Conservation (phyloP, 2,113 vertebrate species). For the Sorex fumeus region DNA sequence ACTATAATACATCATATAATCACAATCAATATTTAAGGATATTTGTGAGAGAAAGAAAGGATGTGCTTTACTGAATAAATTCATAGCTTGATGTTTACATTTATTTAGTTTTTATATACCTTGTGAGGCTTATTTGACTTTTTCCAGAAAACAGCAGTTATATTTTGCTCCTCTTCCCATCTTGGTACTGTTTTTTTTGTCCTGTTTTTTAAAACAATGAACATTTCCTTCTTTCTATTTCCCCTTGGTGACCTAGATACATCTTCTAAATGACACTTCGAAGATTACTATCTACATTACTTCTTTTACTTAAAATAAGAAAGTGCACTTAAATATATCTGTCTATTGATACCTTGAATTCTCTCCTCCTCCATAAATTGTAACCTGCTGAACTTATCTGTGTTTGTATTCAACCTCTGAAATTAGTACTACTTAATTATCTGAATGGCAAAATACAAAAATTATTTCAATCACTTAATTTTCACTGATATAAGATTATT, state of each 20-base stretch:
- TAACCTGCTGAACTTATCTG: not conserved
- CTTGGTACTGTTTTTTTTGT: not conserved
- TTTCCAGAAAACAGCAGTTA: not conserved
- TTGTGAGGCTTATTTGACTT: not conserved
- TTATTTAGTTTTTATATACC: not conserved
- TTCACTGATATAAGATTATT: conserved; percentile 31
- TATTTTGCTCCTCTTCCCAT: not conserved
- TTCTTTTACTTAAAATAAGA: conserved; percentile 15
- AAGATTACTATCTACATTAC: not conserved
- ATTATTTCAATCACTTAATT: not conserved
- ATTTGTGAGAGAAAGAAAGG: not conserved
- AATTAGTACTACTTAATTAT: not conserved
- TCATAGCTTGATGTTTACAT: not conserved
- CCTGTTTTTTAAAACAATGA: no score
- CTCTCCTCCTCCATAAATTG: not conserved
- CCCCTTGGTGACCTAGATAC: no score
- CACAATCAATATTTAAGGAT: not conserved
- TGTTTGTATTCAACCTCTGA: conserved; percentile 13
- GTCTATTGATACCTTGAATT: not conserved
- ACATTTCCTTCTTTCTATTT: no score
- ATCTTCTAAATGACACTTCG: not conserved
- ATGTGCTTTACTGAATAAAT: not conserved
- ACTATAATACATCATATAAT: not conserved
- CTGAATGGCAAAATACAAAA: conserved; percentile 19
- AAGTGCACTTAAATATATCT: not conserved